Base-by-base conservation (phyloP, 1,140 invertebrate species). In the Ctenoplectra terminalis region DNA sequence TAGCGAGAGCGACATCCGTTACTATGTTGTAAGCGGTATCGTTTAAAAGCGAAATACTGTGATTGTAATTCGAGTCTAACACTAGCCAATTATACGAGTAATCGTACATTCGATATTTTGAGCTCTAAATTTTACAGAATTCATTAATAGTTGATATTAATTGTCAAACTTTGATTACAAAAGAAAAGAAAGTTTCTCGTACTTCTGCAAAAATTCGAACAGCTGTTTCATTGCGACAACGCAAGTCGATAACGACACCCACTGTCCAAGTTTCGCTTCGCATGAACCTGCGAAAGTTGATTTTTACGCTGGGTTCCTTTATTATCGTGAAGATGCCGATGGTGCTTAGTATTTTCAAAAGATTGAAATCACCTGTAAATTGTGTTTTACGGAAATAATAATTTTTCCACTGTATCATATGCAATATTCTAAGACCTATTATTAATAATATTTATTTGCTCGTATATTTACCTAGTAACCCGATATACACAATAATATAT, bases 1-100 rank as follows among this genome's bases (percentile, higher is more conserved):
- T 73, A 31, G 88, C 86, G 2, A 91, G 63, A 31, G 69, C 79
- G 3, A 91, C 31, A 67, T 91, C 90, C 13, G 90, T 91, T 13
- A 85, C 76, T 29, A 89, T 84, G 67, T 87, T 87, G 64, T 84
- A 91, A 11, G 88, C 78, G 9, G 37, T 86, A 26, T 91, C 90
- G 56, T 91, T 87, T 43, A 91, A 73, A 5, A 83, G 8, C 1
- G 43, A 11, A n/a, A 81, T 54, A 6, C 75, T 86, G 1, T 73
- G 64, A 61, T 84, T 79, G 8, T 90, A 79, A 60, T 82, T 81
- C 11, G 85, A 84, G 13, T 83, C 90, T 11, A 91, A 6, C n/a
- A 90, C 70, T 40, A 91, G 58, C 90, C 90, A 91, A 60, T 80
- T 84, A 52, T 91, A 89, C 7, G 85, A 85, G 13, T 90, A 86